Base-by-base conservation (phyloP, 2,888 invertebrate genomes). In the Morpho helenor region DNA sequence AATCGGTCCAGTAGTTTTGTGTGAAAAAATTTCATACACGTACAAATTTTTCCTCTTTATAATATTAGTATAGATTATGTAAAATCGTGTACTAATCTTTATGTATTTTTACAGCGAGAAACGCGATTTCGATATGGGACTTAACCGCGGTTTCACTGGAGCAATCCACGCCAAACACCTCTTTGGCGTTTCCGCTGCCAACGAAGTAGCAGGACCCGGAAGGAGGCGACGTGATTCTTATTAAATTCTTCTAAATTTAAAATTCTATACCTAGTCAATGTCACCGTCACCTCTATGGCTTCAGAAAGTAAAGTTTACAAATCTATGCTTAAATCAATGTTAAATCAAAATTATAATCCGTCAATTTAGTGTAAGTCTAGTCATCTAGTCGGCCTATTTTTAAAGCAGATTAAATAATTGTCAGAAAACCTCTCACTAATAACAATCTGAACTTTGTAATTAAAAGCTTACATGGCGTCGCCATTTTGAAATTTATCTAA, bases 161-260 rank as follows among this genome's bases (percentile, higher is more conserved):
- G 95, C 96, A 40, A 95, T 97, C 72, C 96, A 97, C 63, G 97
- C 97, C 73, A 97, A 97, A 84, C 97, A 97, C 80, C 93, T 97
- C 74, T 96, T 97, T 95, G 97, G 97, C 4, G 83, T 97, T 54
- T 96, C 96, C 47, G 96, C 96, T 0, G 97, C 97, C 68, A 96
- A 96, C 86, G 96, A 94, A 87, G 96, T 97, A 23, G 96, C 95
- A 2, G 97, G 97, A 8, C 97, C 97, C 1, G 97, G 97, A 69
- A 93, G 97, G 84, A 95, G 95, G 94, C 95, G 97, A 77, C 94
- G 97, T 65, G 93, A 93, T 67, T 79, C 78, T 62, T 76, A 84
- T 64, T 87, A 52, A 44, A 43, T 48, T 52, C 44, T 51, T 10
- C 31, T 47, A 41, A 8, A 56, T 22, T 47, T 23, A 47, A 22